Conservation (phyloP, 1,140 invertebrate genomes). For the Penaeus japonicus region DNA sequence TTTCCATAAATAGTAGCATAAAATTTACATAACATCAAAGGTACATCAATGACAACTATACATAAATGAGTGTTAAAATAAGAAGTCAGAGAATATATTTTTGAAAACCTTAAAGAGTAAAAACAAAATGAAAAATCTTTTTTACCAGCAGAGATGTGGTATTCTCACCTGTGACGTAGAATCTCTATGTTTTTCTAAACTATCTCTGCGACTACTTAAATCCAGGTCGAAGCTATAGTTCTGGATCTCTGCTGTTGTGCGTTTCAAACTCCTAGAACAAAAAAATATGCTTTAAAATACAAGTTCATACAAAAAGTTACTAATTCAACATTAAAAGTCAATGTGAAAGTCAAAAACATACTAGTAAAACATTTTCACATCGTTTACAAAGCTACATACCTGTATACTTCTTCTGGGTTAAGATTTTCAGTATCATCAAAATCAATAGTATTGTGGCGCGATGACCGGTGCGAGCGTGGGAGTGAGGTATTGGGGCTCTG, state of each 20-base stretch:
- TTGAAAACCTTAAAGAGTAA: background rate
- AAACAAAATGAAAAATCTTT: background rate
- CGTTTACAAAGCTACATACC: conserved; percentile 36
- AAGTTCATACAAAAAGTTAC: conserved; percentile 65
- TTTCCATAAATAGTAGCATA: no score
- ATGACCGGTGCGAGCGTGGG: conserved; percentile 52
- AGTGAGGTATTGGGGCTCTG: conserved; percentile 58
- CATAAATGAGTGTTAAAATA: background rate
- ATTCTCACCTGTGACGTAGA: conserved; percentile 72
- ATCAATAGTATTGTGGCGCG: conserved; percentile 61
- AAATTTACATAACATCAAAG: no score
- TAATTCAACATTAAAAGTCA: background rate
- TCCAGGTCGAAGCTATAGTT: conserved; percentile 78
- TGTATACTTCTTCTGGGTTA: conserved; percentile 83
- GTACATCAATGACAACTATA: background rate
- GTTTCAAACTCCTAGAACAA: conserved; percentile 79
- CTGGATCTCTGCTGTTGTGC: conserved; percentile 93
- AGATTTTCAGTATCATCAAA: conserved; percentile 73
- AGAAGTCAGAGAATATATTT: background rate
- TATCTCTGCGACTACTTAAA: conserved; percentile 62
- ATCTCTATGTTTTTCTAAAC: conserved; percentile 67
- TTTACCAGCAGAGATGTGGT: background rate
- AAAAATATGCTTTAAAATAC: conserved; percentile 81
- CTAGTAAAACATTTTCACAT: background rate
- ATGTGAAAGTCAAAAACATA: background rate